Evolutionary conservation across 1,140 invertebrate species (phyloP).

Genomic region (Phenacoccus solenopsis): DNA sequence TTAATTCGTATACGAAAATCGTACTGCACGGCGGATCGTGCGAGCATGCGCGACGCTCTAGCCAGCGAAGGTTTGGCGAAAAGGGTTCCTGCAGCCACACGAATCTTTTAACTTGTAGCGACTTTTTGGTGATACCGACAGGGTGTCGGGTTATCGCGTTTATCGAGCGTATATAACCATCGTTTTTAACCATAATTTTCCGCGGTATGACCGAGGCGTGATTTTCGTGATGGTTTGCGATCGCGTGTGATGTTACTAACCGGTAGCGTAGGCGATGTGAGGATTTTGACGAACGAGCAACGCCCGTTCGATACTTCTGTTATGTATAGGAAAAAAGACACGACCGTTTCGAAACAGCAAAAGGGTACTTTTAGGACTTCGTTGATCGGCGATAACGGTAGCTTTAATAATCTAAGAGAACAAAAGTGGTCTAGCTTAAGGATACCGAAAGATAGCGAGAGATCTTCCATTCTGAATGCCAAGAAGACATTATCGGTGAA

Average conservation of each 20-base stretch:
- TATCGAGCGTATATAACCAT: not conserved
- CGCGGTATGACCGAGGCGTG: not conserved
- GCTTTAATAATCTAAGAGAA: constrained; percentile 21
- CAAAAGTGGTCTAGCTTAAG: constrained; percentile 27
- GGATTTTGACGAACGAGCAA: not conserved
- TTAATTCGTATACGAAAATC: no score
- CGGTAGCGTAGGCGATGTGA: not conserved
- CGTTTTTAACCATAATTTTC: no score
- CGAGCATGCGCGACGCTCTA: no score
- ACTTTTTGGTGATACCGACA: not conserved
- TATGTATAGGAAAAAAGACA: not conserved
- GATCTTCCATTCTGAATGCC: constrained; percentile 17
- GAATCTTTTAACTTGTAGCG: constrained; percentile 1
- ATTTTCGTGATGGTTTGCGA: not conserved
- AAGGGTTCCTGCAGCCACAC: not conserved
- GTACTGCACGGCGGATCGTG: no score
- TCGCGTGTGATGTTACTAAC: not conserved
- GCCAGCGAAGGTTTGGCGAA: not conserved
- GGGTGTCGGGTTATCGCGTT: not conserved
- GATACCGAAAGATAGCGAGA: constrained; percentile 20
- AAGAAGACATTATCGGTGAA: not conserved
- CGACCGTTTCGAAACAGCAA: not conserved
- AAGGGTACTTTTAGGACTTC: constrained; percentile 20
- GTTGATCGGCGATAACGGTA: constrained; percentile 22
- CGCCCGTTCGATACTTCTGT: not conserved